phyloP scores from a whole-genome alignment of 2,797 vertebrate species.

The Hoplostethus atlanticus region DNA sequence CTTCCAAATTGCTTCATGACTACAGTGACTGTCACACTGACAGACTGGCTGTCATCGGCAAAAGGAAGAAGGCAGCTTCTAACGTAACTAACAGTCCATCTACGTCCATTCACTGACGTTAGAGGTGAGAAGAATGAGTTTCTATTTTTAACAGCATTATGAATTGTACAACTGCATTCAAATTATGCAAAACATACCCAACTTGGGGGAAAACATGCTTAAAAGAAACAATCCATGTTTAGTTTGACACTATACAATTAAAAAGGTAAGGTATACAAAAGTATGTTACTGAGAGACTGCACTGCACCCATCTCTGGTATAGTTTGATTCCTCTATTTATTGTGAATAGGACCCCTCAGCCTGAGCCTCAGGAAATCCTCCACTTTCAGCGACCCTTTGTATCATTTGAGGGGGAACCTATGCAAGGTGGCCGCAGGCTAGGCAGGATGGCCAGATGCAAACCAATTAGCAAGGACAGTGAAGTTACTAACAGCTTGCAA shows the following conservation, averaged over 20 bases:
- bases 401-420: constrained; percentile 59
- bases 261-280: no score
- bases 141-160: constrained; percentile 30
- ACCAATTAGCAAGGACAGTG: constrained; percentile 59
- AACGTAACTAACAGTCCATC: constrained; percentile 3
- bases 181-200: constrained; percentile 16
- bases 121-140: constrained; percentile 11
- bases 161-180: constrained; percentile 19
- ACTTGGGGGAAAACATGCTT: constrained; percentile 32
- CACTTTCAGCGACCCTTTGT: constrained; percentile 62
- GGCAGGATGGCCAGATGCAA: constrained; percentile 57
- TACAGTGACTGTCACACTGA: constrained; percentile 6
- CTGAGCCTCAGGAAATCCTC: constrained; percentile 65
- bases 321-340: constrained; percentile 75
- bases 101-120: constrained; percentile 6
- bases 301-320: constrained; percentile 41
- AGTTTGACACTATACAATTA: background rate
- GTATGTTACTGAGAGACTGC: constrained; percentile 42
- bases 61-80: constrained; percentile 4
- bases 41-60: constrained; percentile 1
- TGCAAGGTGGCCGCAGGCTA: constrained; percentile 59
- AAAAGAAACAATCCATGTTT: constrained; percentile 11
- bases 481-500: constrained; percentile 39
- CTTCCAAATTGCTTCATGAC: constrained; percentile 14
- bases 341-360: constrained; percentile 69